A percentile compares a stretch with the other conserved stretches of the same genome.
These are phyloP conservation scores for Syncerus caffer DNA, from an alignment of 2,797 vertebrate species.

Conservation along the genomic window DNA sequence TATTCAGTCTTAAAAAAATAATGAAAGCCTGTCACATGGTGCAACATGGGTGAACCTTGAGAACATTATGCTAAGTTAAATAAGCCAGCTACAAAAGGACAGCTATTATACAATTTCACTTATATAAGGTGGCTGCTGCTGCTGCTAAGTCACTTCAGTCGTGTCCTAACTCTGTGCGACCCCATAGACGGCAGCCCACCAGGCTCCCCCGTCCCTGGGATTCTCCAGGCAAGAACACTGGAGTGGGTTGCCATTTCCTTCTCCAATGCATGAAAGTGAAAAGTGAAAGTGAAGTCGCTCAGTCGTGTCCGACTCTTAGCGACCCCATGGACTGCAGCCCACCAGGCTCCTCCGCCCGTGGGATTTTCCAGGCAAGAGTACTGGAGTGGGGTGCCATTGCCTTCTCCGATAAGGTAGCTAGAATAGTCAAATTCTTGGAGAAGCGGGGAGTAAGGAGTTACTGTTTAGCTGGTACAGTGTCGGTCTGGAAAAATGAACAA, in stretches of 20 bases:
- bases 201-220: no score
- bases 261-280: no score
- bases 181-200: no score
- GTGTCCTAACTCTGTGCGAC: accelerated
- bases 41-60: neutral
- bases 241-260: no score
- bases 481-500: neutral
- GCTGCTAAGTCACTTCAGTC: no score
- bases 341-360: no score
- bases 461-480: neutral
- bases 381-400: no score
- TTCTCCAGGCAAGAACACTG: no score
- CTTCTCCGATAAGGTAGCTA: neutral
- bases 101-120: neutral
- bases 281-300: no score
- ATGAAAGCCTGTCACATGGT: neutral
- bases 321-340: no score
- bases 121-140: neutral
- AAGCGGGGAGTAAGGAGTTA: neutral
- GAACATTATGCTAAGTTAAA: neutral
- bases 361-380: no score
- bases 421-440: neutral
- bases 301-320: no score
- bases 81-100: neutral
- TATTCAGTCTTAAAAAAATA: neutral